Evolutionary conservation across 1,140 invertebrate species (phyloP).

Genomic region (Brachionus angularis): DNA sequence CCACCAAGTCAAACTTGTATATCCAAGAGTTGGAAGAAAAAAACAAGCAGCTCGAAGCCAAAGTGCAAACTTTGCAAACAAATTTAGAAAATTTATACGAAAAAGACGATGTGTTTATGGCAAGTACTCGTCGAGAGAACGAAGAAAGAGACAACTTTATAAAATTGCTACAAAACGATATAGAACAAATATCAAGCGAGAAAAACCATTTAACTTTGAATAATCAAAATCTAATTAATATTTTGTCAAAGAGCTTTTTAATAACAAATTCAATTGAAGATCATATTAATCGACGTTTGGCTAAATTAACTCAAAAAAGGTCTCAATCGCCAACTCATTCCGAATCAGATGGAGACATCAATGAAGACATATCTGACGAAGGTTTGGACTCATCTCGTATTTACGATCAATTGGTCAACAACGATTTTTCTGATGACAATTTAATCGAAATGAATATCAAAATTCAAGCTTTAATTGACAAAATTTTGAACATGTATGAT

Average conservation of each 20-base stretch:
- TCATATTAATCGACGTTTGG: neutral
- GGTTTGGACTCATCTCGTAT: conserved; percentile 22
- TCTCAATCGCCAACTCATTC: neutral
- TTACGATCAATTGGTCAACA: neutral
- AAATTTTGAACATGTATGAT: conserved; percentile 3
- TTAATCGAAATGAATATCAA: conserved; percentile 12
- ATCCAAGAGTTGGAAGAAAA: too few species aligned
- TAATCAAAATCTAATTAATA: conserved; percentile 11
- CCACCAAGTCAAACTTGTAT: too few species aligned
- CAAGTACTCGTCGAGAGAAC: conserved; percentile 9
- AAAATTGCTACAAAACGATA: conserved; percentile 8
- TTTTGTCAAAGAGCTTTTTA: neutral
- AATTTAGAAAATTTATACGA: conserved; percentile 15
- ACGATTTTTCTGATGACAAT: conserved; percentile 8
- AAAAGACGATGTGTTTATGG: conserved; percentile 30
- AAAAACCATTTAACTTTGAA: neutral
- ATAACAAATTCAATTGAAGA: conserved; percentile 6
- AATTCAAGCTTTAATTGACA: conserved; percentile 11
- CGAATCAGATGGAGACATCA: neutral
- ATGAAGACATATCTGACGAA: conserved; percentile 20
- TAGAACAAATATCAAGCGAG: conserved; percentile 5
- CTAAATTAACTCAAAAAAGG: conserved; percentile 2
- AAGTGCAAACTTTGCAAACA: conserved; percentile 8
- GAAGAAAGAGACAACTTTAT: conserved; percentile 24
- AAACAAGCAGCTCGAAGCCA: too few species aligned